Evolutionary conservation across 2,113 vertebrate genomes (phyloP).

Genomic region (Upupa epops): DNA sequence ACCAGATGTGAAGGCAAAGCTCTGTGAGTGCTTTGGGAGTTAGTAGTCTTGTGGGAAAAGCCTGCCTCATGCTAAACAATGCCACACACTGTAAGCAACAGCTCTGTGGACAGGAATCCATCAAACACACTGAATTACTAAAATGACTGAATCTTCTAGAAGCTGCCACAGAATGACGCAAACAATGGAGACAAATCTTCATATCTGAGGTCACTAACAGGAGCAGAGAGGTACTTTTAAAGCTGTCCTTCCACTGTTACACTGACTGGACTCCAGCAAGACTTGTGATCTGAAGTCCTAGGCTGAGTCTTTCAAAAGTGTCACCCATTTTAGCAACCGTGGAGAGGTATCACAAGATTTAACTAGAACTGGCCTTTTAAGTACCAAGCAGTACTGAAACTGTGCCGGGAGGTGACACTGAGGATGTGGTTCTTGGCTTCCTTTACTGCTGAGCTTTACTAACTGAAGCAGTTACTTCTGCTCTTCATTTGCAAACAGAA

Average conservation of each 20-base stretch:
- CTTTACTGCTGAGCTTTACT: background rate
- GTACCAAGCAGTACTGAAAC: constrained; percentile 16
- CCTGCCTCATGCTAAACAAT: background rate
- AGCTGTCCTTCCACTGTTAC: background rate
- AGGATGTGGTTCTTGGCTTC: constrained; percentile 15
- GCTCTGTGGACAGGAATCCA: background rate
- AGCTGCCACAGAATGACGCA: background rate
- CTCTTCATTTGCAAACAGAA: background rate
- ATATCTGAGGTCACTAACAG: background rate
- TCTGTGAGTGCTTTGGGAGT: background rate
- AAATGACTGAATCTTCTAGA: background rate
- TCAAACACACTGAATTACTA: background rate
- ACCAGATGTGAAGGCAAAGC: background rate
- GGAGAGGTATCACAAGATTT: background rate
- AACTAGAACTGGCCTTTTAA: constrained; percentile 20
- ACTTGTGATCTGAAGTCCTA: too few species aligned
- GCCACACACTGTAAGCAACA: background rate
- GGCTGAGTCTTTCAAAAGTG: background rate
- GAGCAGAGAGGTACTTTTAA: background rate
- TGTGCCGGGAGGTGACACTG: constrained; percentile 21
- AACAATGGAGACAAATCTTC: background rate
- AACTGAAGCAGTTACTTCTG: constrained; percentile 1
- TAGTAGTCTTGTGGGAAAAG: background rate
- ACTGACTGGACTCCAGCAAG: background rate
- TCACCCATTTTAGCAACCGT: constrained; percentile 12